These are phyloP conservation scores for Drosophila cognata DNA, from an alignment of 2,888 invertebrate species.

Conservation along the genomic window DNA sequence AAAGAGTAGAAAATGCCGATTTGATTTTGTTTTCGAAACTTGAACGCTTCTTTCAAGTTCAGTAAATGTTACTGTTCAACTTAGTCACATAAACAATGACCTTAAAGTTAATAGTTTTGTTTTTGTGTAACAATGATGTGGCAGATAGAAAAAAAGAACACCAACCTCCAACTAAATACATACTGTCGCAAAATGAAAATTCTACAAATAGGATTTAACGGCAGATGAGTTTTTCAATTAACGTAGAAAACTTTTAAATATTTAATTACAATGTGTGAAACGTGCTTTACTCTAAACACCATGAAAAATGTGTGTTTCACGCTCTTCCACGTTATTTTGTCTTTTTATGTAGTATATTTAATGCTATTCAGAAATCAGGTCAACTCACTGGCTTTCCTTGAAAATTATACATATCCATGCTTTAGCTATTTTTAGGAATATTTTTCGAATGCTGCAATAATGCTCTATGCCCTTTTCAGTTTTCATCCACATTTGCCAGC, in stretches of 20 bases:
- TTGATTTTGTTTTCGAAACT: slow-evolving; percentile 28
- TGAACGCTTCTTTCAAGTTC: slow-evolving; percentile 6
- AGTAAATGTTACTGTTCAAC: slow-evolving; percentile 5
- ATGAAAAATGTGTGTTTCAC: not conserved
- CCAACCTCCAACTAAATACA: not conserved
- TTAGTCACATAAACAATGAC: slow-evolving; percentile 4
- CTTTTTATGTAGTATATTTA: not conserved
- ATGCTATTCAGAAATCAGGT: not conserved
- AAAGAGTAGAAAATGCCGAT: slow-evolving; percentile 22
- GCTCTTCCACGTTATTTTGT: not conserved
- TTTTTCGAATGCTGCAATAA: slow-evolving; percentile 40
- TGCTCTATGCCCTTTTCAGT: not conserved
- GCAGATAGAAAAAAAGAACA: not conserved
- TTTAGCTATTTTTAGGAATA: slow-evolving; percentile 27
- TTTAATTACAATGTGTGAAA: not conserved
- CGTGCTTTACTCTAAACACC: not conserved
- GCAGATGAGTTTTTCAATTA: not conserved
- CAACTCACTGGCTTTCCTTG: not conserved
- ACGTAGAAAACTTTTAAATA: not conserved
- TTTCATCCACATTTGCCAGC: slow-evolving; percentile 22
- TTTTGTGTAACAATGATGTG: not conserved
- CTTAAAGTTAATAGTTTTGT: slow-evolving; percentile 3
- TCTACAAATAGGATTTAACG: not conserved
- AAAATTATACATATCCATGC: slow-evolving; percentile 17
- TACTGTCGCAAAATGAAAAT: not conserved